Base-by-base conservation (phyloP, 2,113 vertebrate species). In the Pampusana beccarii region DNA sequence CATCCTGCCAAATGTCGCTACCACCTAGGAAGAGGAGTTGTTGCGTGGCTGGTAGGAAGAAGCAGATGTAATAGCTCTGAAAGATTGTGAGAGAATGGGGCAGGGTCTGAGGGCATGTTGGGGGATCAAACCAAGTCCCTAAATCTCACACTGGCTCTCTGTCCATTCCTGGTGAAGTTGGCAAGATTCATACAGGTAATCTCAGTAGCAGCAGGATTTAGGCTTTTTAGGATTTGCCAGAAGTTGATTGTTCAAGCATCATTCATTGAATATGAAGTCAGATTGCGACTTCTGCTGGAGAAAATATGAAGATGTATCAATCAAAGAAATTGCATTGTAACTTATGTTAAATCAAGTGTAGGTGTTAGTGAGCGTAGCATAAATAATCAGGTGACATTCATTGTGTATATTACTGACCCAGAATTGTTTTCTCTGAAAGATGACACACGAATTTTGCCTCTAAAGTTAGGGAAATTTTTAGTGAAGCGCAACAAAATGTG, bases 1-100 rank as follows among this genome's bases (percentile, higher is more conserved):
- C 94, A 88, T 71, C 79, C 67, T 66, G 60, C 80, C 88, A 96
- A 90, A 66, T 93, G 67, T 69, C 94, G 71, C 46, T 90, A 3
- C 92, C 80, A 51, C 83, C 91, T 58, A 74, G 83, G 67, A 86
- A 83, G 92, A 78, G 75, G 26, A 10, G 17, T n/a, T 80, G 54
- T 48, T 67, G 71, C 15, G 2, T 34, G 82, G 46, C 70, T 91
- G 73, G 48, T 17, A 36, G 53, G 48, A 67, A 69, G 24, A 86
- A 40, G 67, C 50, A 75, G 86, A 57, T 31, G 29, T 16, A 29
- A 42, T 40, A 62, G 9, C 74, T 88, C n/a, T 65, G 62, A 46
- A 77, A 58, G 40, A 6, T 2, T 57, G 40, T 0, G 4, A n/a
- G 75, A 57, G 75, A 77, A 69, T 5, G 16, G 33, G 33, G n/a